Base-by-base conservation (phyloP, 2,888 invertebrate species). In the Tineola bisselliella region DNA sequence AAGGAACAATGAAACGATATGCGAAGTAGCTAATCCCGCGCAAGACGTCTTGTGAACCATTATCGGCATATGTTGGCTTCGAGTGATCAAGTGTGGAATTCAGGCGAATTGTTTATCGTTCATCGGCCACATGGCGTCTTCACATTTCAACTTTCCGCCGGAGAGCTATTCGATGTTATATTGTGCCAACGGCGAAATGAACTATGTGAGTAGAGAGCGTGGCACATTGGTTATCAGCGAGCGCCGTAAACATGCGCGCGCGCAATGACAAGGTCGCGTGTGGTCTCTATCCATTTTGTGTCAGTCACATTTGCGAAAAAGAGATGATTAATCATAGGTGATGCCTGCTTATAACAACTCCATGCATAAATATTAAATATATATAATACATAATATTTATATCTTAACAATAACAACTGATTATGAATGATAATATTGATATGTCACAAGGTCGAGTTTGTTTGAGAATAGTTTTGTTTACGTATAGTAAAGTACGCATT, bases 81-180 rank as follows among this genome's bases (percentile, higher is more conserved):
- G 54, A 1, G 11, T 10, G 18, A 54, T 18, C 25, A 18, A 54
- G 12, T 25, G 54, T 12, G 19, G 48, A 44, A 44, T 44, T 48
- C 25, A 25, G 54, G n/a, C n/a, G n/a, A 11, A 54, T 18, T 19
- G 19, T 54, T 19, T 54, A 48, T 18, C 48, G 25, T 17, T 13
- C 43, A 15, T 48, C 48, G 48, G 17, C 19, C 54, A 54, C 54
- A 83, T 81, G 83, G 74, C 79, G 63, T 70, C 76, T 63, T 69
- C 73, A 63, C 70, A 66, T 66, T 86, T 79, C 70, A 79, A 72
- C 68, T 86, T 86, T 67, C 86, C 86, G 62, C 86, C 86, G 68
- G 78, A 84, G 73, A 81, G 75, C 65, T 84, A 79, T 71, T 86
- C 86, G 59, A 84, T 78, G 63, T 73, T 86, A 65, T 86, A 83